Conservation (phyloP, 2,888 invertebrate genomes). For the Muschampia plurimacula region DNA sequence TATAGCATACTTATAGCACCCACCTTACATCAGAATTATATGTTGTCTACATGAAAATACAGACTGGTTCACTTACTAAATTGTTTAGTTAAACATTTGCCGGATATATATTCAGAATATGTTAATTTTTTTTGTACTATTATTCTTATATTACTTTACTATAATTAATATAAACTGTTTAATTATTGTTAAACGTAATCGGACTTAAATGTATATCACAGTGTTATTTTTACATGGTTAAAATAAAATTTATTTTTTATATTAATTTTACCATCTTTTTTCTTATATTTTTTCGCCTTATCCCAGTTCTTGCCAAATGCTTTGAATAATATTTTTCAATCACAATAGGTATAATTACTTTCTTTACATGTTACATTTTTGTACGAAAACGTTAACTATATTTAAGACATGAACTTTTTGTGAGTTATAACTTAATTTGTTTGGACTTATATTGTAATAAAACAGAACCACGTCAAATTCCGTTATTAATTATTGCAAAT, state of each 20-base stretch:
- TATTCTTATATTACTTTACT: neutral
- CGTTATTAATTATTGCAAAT: neutral
- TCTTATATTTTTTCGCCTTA: constrained; percentile 18
- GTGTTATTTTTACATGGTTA: neutral
- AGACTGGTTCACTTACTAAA: constrained; percentile 10
- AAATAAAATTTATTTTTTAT: constrained; percentile 33
- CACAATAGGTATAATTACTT: neutral
- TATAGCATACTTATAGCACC: constrained; percentile 69
- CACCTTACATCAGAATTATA: constrained; percentile 66
- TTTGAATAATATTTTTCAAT: constrained; percentile 7
- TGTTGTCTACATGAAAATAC: constrained; percentile 25
- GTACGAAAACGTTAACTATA: neutral
- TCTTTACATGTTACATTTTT: neutral
- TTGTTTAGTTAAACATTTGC: neutral
- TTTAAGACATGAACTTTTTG: neutral
- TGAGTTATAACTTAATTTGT: no score
- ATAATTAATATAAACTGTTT: neutral
- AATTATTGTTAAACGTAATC: constrained; percentile 9
- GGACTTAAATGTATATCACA: neutral
- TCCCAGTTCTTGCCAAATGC: constrained; percentile 24
- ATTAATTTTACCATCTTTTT: constrained; percentile 28
- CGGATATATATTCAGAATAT: neutral
- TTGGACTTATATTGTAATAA: neutral
- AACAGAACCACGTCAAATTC: no score
- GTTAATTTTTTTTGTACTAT: neutral